Evolutionary conservation across 2,113 vertebrate species (phyloP), one percentile per base, ranked within the genome.

Genomic region (Cavia porcellus): DNA sequence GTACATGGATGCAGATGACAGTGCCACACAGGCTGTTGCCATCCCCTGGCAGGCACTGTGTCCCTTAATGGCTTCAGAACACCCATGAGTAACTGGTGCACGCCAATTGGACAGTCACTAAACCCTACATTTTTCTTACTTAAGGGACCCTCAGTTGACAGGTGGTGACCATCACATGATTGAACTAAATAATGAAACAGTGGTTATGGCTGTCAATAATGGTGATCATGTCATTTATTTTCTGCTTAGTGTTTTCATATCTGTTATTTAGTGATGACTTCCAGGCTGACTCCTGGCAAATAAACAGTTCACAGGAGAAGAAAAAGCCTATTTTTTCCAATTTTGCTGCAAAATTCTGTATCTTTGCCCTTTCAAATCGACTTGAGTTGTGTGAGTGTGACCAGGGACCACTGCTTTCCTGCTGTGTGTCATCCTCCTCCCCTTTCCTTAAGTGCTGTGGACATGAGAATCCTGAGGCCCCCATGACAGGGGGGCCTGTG

Each of bases 41-140:
- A 0, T 17, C 75, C 1, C 0, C 1, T 8, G 35, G 42, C n/a
- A 57, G 89, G 10, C 5, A 10, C 0, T 35, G 13, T 4, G 5
- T 13, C 47, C 25, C 9, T 5, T 28, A 17, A 74, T 32, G 70
- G 70, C 61, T 85, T 85, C 57, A 7, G 35, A 94, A 86, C 35
- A 0, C 52, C 81, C 8, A 10, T 10, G 59, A 5, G 2, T 30
- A 20, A 59, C 68, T 15, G 45, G 47, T 52, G 68, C n/a, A 61
- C 35, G 24, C 12, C 42, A 70, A 5, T 0, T 47, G 77, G 62
- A 55, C 25, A 72, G 11, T 12, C 17, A 0, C 61, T 35, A 28
- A 77, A 30, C 30, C 61, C 55, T 85, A 0, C 10, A 0, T 35
- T 77, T 85, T 85, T 57, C 82, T 95, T 68, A n/a, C 19, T 77